Conservation (phyloP, 2,113 vertebrate species). For the Athene noctua region DNA sequence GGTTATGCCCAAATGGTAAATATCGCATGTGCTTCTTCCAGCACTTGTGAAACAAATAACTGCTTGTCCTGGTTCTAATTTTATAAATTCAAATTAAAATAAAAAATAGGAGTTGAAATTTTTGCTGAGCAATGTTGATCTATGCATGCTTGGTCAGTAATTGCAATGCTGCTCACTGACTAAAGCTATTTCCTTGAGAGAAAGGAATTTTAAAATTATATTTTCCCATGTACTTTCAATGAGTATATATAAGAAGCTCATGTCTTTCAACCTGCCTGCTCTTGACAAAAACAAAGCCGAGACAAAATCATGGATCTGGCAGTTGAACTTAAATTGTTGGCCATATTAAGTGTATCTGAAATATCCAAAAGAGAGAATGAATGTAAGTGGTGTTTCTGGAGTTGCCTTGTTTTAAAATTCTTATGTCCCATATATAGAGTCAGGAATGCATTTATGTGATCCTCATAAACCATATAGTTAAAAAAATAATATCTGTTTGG, state of each 20-base stretch:
- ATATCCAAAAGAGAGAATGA: background rate
- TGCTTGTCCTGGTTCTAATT: background rate
- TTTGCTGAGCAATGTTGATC: background rate
- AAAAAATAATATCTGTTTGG: background rate
- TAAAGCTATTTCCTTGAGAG: background rate
- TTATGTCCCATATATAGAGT: background rate
- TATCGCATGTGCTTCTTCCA: background rate
- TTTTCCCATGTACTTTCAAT: background rate
- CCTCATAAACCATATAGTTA: background rate
- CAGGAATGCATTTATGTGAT: background rate
- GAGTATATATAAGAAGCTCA: background rate
- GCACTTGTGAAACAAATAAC: background rate
- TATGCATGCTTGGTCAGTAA: background rate
- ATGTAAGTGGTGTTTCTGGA: background rate
- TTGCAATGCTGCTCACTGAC: background rate
- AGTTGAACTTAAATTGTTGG: background rate
- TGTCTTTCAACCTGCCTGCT: background rate
- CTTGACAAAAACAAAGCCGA: background rate
- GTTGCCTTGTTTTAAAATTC: background rate
- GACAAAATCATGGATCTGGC: background rate
- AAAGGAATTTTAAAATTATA: background rate
- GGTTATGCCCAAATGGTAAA: background rate
- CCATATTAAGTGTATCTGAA: background rate
- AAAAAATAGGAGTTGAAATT: background rate
- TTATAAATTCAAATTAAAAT: conserved; percentile 24